Base-by-base conservation (phyloP, 2,797 vertebrate genomes). In the Loriculus beryllinus region DNA sequence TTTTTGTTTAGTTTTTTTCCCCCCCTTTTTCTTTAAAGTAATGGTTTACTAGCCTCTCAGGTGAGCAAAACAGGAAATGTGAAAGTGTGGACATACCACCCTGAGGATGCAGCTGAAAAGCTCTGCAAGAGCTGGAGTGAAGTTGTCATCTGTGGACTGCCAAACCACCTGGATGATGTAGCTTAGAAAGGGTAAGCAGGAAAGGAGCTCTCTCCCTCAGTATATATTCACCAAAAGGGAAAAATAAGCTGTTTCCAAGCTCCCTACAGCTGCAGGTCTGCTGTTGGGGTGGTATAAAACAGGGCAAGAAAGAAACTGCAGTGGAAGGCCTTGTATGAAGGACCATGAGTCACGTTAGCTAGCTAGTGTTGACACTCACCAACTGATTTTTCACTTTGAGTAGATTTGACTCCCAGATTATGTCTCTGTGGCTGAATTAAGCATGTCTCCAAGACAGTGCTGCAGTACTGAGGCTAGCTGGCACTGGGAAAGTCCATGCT, bases 61-160 rank as follows among this genome's bases (percentile, higher is more conserved):
- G 59, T 85, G 90, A 86, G 31, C 85, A 90, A 81, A 92, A 87
- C 93, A 94, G 88, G 95, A 94, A 93, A 56, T 63, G 43, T 0
- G 14, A 72, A n/a, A 4, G 40, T 12, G 8, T 20, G 75, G 88
- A 68, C 49, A 4, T 14, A 59, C 47, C 65, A n/a, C 60, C 7
- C 42, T n/a, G 71, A 85, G 91, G 86, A 90, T 77, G 60, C 71
- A 82, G 88, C 78, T 77, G 71, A 89, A 63, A 54, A 85, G 47
- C 63, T 45, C 18, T 23, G 6, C 6, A 6, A 78, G 42, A 57
- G 2, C 68, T 4, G 6, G 35, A 62, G 35, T 25, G 20, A 14
- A 42, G 20, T 42, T 72, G 49, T 52, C 9, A 0, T 4, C 3
- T 4, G 14, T 17, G 29, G 22, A 1, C 39, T 69, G 83, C 78